phyloP scores from a whole-genome alignment of 2,888 invertebrate genomes.

The Latrodectus hesperus region DNA sequence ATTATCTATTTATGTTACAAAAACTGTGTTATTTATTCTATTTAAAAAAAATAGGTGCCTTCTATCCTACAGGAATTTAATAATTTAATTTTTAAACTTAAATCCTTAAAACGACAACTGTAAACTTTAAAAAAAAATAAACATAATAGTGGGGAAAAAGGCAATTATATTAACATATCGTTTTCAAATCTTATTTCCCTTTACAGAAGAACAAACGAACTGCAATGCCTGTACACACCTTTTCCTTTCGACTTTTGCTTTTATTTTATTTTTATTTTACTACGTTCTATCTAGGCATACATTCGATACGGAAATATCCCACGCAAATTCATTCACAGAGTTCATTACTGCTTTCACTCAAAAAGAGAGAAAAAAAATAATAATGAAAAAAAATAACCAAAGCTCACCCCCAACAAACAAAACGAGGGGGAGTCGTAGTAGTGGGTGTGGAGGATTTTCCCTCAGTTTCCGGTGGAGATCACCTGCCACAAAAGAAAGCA shows the following conservation, averaged over 20 bases:
- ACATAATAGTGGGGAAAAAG: too few species aligned
- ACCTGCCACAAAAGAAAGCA: slow-evolving; percentile 48
- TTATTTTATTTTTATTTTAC: slow-evolving; percentile 9
- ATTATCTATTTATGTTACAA: too few species aligned
- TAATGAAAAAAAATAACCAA: slow-evolving; percentile 21
- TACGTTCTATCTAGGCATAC: slow-evolving; percentile 28
- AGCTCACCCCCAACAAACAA: slow-evolving; percentile 52
- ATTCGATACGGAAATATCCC: slow-evolving; percentile 39
- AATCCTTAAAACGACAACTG: too few species aligned
- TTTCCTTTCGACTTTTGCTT: neutral
- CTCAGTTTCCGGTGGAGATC: slow-evolving; percentile 52
- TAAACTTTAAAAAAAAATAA: too few species aligned
- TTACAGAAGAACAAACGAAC: too few species aligned
- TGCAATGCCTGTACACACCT: neutral
- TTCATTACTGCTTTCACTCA: slow-evolving; percentile 17
- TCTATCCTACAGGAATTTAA: too few species aligned
- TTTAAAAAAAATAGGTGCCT: too few species aligned
- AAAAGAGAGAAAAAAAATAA: slow-evolving; percentile 16
- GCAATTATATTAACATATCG: too few species aligned
- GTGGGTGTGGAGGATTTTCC: slow-evolving; percentile 29
- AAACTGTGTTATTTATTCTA: too few species aligned
- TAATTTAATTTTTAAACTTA: too few species aligned
- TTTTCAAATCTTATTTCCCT: too few species aligned
- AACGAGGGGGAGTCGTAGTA: slow-evolving; percentile 38
- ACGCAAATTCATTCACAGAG: slow-evolving; percentile 44